phyloP scores from a whole-genome alignment of 1,140 invertebrate genomes.

The Leptestheria dahalacensis region DNA sequence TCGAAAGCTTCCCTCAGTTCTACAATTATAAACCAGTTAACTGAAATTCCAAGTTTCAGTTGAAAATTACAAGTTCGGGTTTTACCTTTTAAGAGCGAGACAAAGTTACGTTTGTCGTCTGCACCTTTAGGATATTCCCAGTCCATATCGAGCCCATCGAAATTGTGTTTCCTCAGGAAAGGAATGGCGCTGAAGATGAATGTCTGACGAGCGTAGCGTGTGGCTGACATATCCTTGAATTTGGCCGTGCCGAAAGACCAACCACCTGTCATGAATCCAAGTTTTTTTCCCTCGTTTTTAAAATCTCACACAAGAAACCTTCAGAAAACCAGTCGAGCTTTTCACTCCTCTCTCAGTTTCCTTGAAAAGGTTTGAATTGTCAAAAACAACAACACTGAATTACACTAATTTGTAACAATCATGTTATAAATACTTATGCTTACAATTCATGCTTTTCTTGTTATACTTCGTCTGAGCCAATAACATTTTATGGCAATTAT shows the following conservation, averaged over 20 bases:
- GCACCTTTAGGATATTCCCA: constrained; percentile 94
- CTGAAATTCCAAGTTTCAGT: too few species aligned
- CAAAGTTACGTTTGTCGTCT: constrained; percentile 87
- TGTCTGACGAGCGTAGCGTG: constrained; percentile 72
- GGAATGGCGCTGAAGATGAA: constrained; percentile 88
- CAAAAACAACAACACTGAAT: too few species aligned
- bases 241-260: constrained; percentile 93
- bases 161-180: constrained; percentile 68
- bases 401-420: too few species aligned
- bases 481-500: too few species aligned
- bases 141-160: constrained; percentile 84
- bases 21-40: constrained; percentile 23
- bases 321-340: neutral
- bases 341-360: neutral
- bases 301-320: neutral
- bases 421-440: too few species aligned
- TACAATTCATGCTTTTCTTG: too few species aligned
- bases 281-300: too few species aligned
- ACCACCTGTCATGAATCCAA: too few species aligned
- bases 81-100: constrained; percentile 70
- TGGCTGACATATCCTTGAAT: constrained; percentile 81
- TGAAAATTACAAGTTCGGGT: neutral
- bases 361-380: too few species aligned
- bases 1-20: constrained; percentile 85
- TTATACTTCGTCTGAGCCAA: too few species aligned